These are phyloP conservation scores for Ophioderma brevispina DNA, from an alignment of 35 echinoderm and acorn worm genomes.

Conservation along the genomic window DNA sequence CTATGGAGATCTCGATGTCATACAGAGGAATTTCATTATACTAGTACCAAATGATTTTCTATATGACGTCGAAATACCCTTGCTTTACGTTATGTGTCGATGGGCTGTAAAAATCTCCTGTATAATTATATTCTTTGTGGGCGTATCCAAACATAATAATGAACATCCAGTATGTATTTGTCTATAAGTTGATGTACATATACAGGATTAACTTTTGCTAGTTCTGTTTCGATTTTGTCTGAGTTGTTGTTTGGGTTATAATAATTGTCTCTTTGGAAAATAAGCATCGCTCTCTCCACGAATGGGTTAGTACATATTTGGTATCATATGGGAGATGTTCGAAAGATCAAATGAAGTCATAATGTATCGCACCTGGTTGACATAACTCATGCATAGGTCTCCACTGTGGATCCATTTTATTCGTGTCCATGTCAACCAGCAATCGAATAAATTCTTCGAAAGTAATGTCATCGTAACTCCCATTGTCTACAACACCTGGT, in stretches of 20 bases:
- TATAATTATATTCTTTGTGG: conserved; percentile 41
- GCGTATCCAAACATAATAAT: conserved; percentile 85
- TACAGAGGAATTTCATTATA: too few species aligned
- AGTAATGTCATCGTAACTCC: conserved; percentile 65
- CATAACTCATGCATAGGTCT: conserved; percentile 95
- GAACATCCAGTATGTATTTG: conserved; percentile 90
- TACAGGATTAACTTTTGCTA: conserved; percentile 40
- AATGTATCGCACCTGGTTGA: conserved; percentile 87
- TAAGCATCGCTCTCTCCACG: conserved; percentile 64
- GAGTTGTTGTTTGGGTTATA: conserved; percentile 92
- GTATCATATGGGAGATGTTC: conserved; percentile 84
- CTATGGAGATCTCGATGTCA: too few species aligned
- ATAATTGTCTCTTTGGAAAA: conserved; percentile 84
- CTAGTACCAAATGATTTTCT: too few species aligned
- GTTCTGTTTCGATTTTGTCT: conserved; percentile 55
- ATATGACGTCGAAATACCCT: too few species aligned
- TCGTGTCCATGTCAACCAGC: conserved; percentile 67
- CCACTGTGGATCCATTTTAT: conserved; percentile 94
- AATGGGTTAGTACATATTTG: conserved; percentile 60
- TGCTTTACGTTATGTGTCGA: background rate
- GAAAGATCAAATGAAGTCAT: conserved; percentile 93
- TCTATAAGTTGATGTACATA: conserved; percentile 77
- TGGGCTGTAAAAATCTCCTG: background rate
- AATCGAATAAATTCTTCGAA: conserved; percentile 93
- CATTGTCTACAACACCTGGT: background rate